Evolutionary conservation across 2,888 invertebrate species (phyloP).

Genomic region (Galerucella pusilla): DNA sequence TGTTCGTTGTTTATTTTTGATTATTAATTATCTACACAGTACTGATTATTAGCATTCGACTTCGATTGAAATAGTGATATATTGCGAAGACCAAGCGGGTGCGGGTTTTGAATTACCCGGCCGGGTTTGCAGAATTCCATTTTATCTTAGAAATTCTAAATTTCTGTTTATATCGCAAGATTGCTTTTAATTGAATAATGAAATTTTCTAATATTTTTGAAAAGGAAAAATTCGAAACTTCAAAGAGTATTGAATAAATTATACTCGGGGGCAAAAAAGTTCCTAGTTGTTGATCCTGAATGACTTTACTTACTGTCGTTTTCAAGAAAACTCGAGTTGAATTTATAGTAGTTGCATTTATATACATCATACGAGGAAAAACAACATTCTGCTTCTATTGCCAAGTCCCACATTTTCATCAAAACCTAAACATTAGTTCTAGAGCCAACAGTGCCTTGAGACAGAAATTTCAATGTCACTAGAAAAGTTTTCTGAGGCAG

Average conservation of each 20-base stretch:
- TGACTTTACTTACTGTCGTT: no score
- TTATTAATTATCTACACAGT: constrained; percentile 67
- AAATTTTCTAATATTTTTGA: not conserved
- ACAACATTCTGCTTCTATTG: no score
- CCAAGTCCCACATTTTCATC: no score
- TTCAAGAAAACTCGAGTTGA: no score
- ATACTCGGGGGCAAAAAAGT: no score
- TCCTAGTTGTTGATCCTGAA: no score
- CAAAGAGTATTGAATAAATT: not conserved
- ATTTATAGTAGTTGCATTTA: no score
- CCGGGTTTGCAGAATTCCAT: constrained; percentile 47
- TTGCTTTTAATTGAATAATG: not conserved
- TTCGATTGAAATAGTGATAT: constrained; percentile 64
- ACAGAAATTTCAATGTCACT: no score
- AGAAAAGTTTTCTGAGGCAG: no score
- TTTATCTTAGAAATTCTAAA: constrained; percentile 7
- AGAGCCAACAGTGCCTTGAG: no score
- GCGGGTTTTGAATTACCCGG: constrained; percentile 59
- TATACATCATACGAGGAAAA: no score
- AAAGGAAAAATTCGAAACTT: not conserved
- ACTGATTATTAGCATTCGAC: constrained; percentile 65
- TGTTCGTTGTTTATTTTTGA: constrained; percentile 64
- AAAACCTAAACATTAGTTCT: no score
- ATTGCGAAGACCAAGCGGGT: constrained; percentile 60
- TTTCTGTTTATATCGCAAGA: not conserved